A percentile compares a stretch with the other conserved stretches of the same genome.
Evolutionary conservation across 1,140 invertebrate genomes (phyloP).

Genomic region (Wasmannia auropunctata): DNA sequence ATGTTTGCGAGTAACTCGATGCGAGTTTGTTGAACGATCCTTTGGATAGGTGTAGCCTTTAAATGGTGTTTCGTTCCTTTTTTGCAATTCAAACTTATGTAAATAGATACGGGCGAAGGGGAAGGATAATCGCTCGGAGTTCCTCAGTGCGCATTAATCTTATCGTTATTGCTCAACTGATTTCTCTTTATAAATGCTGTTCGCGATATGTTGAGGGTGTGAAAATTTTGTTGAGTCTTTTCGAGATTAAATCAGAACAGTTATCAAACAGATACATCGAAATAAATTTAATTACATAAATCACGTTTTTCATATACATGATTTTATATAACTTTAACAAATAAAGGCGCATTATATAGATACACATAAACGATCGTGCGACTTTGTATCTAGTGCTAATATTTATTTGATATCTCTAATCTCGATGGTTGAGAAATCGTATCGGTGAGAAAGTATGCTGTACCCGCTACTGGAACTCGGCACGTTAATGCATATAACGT

Average conservation of each 20-base stretch:
- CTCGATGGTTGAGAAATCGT: not conserved
- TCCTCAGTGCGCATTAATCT: not conserved
- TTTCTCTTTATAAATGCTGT: not conserved
- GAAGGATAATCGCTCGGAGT: not conserved
- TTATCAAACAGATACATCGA: not conserved
- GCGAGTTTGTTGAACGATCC: slow-evolving; percentile 34
- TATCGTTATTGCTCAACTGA: not conserved
- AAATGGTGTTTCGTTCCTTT: not conserved
- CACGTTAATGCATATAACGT: not conserved
- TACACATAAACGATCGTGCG: not conserved
- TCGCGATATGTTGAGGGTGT: not conserved
- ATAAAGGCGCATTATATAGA: not conserved
- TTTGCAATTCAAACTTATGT: slow-evolving; percentile 37
- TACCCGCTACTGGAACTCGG: not conserved
- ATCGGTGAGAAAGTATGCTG: not conserved
- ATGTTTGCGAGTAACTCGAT: slow-evolving; percentile 38
- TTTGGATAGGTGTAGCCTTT: slow-evolving; percentile 1
- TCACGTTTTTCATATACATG: not conserved
- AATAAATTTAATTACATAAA: not conserved
- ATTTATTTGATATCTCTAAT: not conserved
- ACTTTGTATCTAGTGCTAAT: not conserved
- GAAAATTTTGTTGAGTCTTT: not conserved
- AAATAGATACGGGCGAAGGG: slow-evolving; percentile 30
- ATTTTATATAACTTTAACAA: not conserved
- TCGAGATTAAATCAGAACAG: not conserved